Base-by-base conservation (phyloP, 2,797 vertebrate genomes). In the Capromys pilorides region DNA sequence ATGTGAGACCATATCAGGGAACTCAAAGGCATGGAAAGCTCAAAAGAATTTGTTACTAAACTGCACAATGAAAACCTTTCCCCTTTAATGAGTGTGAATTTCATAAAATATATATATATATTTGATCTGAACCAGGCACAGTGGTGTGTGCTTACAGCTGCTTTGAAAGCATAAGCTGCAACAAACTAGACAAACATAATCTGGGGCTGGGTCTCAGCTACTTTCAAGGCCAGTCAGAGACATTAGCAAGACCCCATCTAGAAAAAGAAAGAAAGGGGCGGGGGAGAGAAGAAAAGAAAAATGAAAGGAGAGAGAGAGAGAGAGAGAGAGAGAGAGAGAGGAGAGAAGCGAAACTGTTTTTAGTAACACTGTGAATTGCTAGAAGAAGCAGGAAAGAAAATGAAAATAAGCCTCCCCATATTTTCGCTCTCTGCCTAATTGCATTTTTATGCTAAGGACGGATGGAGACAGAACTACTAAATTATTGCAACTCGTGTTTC, bases 341-440 rank as follows among this genome's bases (percentile, higher is more conserved):
- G 7, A 54, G 85, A 28, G 28, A 8, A 67, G 36, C 84, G 10
- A 66, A 67, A 36, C 84, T 94, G 0, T 66, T 62, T 77, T 85
- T 86, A 51, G 5, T 83, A 83, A 96, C 82, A 31, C 39, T 66
- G 51, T 81, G 13, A 78, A 14, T 92, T 88, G 24, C 31, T 79
- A 95, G 71, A 88, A 78, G 59, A 59, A 67, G 33, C 69, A 95
- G 24, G 13, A 86, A 94, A 95, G 21, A 69, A 95, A 86, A 66
- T 41, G 28, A 92, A 93, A 89, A 71, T 88, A 84, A 92, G 21
- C 45, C 8, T 88, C n/a, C 31, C 6, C 24, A 59, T 64, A 14
- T 24, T 19, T 85, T 61, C 28, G 82, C 11, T n/a, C 10, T 9
- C 31, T 33, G 6, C 11, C 21, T 59, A 83, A 84, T 54, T 91